These are phyloP conservation scores for Halictus ligatus DNA, from an alignment of 2,888 invertebrate species.

Conservation along the genomic window DNA sequence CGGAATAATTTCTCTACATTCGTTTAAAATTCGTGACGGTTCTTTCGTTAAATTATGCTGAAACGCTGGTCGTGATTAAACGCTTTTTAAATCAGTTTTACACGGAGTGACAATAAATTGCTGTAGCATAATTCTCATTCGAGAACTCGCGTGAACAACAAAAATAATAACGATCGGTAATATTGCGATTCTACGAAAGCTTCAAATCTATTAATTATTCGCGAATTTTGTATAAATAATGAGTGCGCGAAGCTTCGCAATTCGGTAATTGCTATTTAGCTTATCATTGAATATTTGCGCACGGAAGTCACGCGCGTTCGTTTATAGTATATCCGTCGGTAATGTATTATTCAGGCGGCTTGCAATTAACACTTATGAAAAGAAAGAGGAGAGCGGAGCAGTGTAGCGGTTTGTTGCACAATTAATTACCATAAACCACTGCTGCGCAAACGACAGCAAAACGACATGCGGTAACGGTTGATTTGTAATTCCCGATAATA, in stretches of 20 bases:
- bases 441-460: not conserved
- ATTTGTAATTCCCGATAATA: conserved; percentile 42
- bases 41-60: not conserved
- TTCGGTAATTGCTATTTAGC: not conserved
- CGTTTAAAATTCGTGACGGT: not conserved
- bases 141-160: too few relatives aligned
- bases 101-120: not conserved
- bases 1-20: not conserved
- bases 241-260: not conserved
- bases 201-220: not conserved
- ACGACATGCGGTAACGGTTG: conserved; percentile 30
- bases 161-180: too few relatives aligned
- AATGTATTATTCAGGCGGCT: not conserved
- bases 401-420: not conserved
- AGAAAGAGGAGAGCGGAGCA: not conserved
- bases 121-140: not conserved
- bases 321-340: not conserved
- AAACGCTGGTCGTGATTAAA: not conserved
- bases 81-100: not conserved
- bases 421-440: conserved; percentile 26
- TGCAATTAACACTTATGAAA: conserved; percentile 14
- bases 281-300: not conserved
- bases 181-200: not conserved
- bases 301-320: not conserved
- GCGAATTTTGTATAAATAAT: not conserved